Evolutionary conservation across 2,888 invertebrate species (phyloP), one percentile per base, ranked within the genome.

Genomic region (Mongoloraphidia duomilia): DNA sequence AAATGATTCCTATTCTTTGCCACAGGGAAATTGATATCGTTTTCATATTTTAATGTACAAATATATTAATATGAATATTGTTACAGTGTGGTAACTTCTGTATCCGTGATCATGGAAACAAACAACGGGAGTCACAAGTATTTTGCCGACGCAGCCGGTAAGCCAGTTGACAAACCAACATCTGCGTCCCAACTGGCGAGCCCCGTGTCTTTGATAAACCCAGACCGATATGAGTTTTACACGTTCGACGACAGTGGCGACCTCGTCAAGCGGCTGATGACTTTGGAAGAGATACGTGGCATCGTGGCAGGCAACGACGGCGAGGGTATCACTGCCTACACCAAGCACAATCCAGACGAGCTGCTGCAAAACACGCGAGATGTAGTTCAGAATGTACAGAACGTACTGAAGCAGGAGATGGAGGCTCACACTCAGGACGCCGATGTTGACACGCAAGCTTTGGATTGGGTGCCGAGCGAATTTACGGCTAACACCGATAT

Each of bases 191-290:
- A 80, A 53, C 74, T 83, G 3, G 82, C 82, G n/a, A 88, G 87
- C 52, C 89, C 89, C 0, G 85, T 84, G 0, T 80, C 82, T 58
- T 71, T 90, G 1, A 67, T 89, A 8, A 82, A 83, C 55, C 90
- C 89, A 2, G 89, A 89, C 62, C 75, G 83, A 61, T 89, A 89
- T 64, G 88, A 89, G 62, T 90, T 89, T 65, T 89, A 87, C 63
- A 88, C 89, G 0, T 86, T 89, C 59, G 84, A 89, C 60, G 85
- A 87, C 59, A 80, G 81, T 49, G 89, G 89, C 11, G 85, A 89
- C 60, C 72, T 89, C 17, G 80, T 89, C 0, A 87, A 86, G 60
- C 75, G 84, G 51, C 72, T 88, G 35, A 90, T 90, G 89, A 87
- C 88, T 8, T 68, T 87, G 57, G 77, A 84, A 59, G 86, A 90